A percentile compares a stretch with the other conserved stretches of the same genome.
Evolutionary conservation across 2,113 vertebrate species (phyloP).

Genomic region (Bombycilla garrulus): DNA sequence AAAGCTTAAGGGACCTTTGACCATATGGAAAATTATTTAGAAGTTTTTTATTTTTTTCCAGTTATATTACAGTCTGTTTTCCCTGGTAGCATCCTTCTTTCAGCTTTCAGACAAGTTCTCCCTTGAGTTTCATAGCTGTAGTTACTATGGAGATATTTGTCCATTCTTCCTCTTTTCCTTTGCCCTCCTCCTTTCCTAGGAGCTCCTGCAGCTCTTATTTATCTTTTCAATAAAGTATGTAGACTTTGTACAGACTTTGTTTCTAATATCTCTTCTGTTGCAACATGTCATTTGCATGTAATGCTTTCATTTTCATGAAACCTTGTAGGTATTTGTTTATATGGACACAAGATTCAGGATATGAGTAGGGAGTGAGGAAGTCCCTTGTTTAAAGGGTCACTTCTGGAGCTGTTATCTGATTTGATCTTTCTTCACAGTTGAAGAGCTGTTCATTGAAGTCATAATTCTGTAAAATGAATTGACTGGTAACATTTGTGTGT

Average conservation of each 20-base stretch:
- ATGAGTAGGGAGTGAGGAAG: background rate
- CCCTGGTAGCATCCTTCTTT: conserved; percentile 32
- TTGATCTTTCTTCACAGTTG: background rate
- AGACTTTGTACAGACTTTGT: background rate
- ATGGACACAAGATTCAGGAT: background rate
- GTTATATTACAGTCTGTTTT: background rate
- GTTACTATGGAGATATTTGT: conserved; percentile 66
- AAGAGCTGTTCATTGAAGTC: background rate
- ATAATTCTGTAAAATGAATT: conserved; percentile 13
- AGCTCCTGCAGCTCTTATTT: conserved; percentile 22
- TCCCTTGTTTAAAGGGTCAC: background rate
- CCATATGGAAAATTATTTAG: conserved; percentile 32
- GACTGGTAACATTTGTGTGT: background rate
- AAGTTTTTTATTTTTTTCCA: background rate
- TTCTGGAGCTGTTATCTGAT: background rate
- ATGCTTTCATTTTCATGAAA: background rate
- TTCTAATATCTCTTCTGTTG: background rate
- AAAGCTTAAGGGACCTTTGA: conserved; percentile 23
- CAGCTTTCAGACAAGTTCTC: conserved; percentile 35
- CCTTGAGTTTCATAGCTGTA: conserved; percentile 30
- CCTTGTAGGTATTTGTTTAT: background rate
- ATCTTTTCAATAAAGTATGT: background rate
- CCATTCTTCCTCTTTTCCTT: conserved; percentile 1
- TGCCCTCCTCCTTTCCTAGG: background rate
- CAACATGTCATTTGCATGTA: background rate